Base-by-base conservation (phyloP, 1,140 invertebrate genomes). In the Temnothorax curvispinosus region DNA sequence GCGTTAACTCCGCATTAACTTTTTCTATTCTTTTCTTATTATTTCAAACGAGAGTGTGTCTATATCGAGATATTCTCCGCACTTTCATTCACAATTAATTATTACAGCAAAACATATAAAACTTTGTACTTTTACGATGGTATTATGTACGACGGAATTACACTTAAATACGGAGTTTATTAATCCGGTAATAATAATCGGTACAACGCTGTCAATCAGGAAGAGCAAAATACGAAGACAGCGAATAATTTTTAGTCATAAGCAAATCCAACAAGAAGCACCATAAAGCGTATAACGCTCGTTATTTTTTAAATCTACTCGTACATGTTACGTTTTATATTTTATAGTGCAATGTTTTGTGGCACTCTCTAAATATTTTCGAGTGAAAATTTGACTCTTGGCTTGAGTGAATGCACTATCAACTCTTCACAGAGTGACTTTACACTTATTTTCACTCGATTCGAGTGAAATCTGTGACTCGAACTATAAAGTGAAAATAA, bases 231-330 rank as follows among this genome's bases (percentile, higher is more conserved):
- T 58, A 56, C 7, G 3, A 41, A 77, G 27, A 9, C 41, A 35
- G 6, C n/a, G 32, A 5, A 5, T 80, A 41, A 65, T 67, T 80
- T 80, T 21, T 35, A 44, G n/a, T 32, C n/a, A 52, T 65, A 64
- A 50, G n/a, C 32, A 1, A 65, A 11, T 44, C 15, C 5, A 5
- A 47, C 13, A 18, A 67, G 0, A 41, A 80, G 32, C 2, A 27
- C 18, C 35, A 7, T 67, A 38, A 52, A 78, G 3, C 3, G 5
- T 15, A 21, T 38, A 38, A 38, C 1, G 32, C 38, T 78, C 21
- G 3, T 64, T 65, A 41, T 11, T 64, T 77, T 77, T 21, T 5
- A 44, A 50, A 78, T 38, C 18, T 1, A 47, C 27, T 27, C 9
- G 2, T 8, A 3, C 7, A 47, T 4, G 0, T 62, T 58, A 72